These are phyloP conservation scores for Lasiurus cinereus DNA, from an alignment of 2,113 vertebrate genomes.

Conservation along the genomic window DNA sequence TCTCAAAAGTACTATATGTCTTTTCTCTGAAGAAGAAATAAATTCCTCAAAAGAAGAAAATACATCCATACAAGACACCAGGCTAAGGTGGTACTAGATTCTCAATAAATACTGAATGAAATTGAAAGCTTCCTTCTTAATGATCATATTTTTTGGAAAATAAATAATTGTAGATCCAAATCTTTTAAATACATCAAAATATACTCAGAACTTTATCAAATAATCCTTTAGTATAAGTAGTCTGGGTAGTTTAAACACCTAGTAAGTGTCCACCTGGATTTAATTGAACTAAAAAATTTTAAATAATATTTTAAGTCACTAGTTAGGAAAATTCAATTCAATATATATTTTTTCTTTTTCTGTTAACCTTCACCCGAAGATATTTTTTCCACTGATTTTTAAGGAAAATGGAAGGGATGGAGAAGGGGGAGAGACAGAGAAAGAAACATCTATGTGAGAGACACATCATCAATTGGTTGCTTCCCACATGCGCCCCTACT, in stretches of 20 bases:
- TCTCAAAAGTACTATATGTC: neutral
- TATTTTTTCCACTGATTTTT: no score
- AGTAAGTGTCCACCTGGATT: neutral
- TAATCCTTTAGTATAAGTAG: neutral
- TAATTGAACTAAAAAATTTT: neutral
- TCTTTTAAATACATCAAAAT: neutral
- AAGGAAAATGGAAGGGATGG: no score
- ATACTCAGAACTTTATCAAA: neutral
- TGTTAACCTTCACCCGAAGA: no score
- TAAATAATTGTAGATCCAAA: constrained; percentile 28
- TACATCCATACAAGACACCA: neutral
- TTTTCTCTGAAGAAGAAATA: constrained; percentile 30
- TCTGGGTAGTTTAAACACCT: neutral
- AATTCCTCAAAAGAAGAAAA: neutral
- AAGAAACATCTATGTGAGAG: no score
- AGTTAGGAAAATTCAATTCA: neutral
- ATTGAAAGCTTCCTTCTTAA: neutral
- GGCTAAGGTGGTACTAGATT: neutral
- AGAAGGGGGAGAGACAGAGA: no score
- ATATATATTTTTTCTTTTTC: no score
- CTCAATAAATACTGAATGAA: constrained; percentile 8
- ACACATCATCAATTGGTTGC: no score
- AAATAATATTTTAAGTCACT: constrained; percentile 25
- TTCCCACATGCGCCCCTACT: no score
- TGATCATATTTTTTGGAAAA: constrained; percentile 46